Conservation (phyloP, 2,888 invertebrate species). For the Andrena fulva region DNA sequence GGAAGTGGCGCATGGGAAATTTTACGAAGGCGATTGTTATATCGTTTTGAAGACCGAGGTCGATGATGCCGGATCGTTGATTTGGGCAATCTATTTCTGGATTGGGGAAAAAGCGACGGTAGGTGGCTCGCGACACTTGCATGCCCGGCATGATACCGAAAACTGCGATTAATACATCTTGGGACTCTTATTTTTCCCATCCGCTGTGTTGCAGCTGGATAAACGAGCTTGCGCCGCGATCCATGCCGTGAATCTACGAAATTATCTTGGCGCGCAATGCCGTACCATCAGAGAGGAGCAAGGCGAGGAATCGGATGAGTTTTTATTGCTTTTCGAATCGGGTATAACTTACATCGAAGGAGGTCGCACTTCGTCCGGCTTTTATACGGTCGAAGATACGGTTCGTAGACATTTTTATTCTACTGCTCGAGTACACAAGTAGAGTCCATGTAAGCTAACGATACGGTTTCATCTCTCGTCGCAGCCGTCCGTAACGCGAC, state of each 20-base stretch:
- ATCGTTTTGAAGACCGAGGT: conserved; percentile 95
- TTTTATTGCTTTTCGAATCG: conserved; percentile 95
- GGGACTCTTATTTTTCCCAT: neutral
- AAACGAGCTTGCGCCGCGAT: conserved; percentile 98
- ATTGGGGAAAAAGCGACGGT: conserved; percentile 98
- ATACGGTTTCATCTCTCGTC: neutral
- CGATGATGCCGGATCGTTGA: conserved; percentile 93
- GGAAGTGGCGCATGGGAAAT: conserved; percentile 97
- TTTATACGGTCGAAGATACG: conserved; percentile 97
- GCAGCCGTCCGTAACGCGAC: conserved; percentile 92
- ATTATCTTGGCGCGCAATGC: conserved; percentile 96
- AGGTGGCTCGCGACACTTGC: conserved; percentile 84
- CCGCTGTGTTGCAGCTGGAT: conserved; percentile 88
- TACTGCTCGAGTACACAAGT: too few relatives aligned
- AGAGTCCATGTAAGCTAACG: neutral
- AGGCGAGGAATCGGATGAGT: conserved; percentile 98
- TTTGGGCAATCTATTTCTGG: conserved; percentile 99
- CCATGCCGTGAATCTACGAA: conserved; percentile 99
- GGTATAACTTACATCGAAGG: conserved; percentile 98
- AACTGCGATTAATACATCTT: neutral
- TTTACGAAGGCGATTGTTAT: conserved; percentile 99
- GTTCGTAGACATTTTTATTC: conserved; percentile 83
- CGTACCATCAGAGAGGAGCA: conserved; percentile 99
- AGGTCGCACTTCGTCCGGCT: conserved; percentile 98
- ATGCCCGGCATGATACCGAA: too few relatives aligned